phyloP scores from a whole-genome alignment of 2,888 invertebrate genomes.

The Junonia oenone region DNA sequence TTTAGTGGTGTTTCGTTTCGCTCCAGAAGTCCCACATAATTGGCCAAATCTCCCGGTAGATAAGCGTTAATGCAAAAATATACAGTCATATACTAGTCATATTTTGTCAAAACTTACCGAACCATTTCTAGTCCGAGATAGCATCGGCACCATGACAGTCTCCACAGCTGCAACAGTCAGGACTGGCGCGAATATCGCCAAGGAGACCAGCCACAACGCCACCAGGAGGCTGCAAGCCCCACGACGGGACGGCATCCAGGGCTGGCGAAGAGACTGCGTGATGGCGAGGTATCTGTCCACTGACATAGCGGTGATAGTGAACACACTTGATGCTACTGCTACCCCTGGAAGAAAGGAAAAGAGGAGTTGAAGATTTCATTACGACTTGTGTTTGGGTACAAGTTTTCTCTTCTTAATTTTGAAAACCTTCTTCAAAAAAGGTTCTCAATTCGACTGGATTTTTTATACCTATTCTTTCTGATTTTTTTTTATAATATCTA shows the following conservation, averaged over 20 bases:
- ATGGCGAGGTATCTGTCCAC: slow-evolving; percentile 88
- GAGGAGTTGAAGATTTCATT: neutral
- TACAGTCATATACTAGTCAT: too few relatives aligned
- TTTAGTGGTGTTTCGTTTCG: too few relatives aligned
- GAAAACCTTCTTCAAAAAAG: too few relatives aligned
- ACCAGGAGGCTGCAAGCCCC: slow-evolving; percentile 83
- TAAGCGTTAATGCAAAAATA: too few relatives aligned
- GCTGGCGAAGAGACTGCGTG: slow-evolving; percentile 85
- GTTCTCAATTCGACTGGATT: too few relatives aligned
- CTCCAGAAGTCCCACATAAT: too few relatives aligned
- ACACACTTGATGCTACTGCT: slow-evolving; percentile 88
- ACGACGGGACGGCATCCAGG: slow-evolving; percentile 84
- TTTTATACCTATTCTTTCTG: too few relatives aligned
- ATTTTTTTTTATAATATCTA: too few relatives aligned
- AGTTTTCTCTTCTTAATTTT: too few relatives aligned
- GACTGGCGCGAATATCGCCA: slow-evolving; percentile 84
- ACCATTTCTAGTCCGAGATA: slow-evolving; percentile 52
- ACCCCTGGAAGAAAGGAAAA: slow-evolving; percentile 74
- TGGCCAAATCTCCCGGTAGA: too few relatives aligned
- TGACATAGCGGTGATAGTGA: slow-evolving; percentile 89
- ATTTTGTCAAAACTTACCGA: slow-evolving; percentile 46
- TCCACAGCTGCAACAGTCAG: slow-evolving; percentile 74
- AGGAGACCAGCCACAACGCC: slow-evolving; percentile 82
- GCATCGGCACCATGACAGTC: slow-evolving; percentile 55
- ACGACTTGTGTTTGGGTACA: too few relatives aligned